Base-by-base conservation (phyloP, 2,888 invertebrate species). In the Hymenopus coronatus region DNA sequence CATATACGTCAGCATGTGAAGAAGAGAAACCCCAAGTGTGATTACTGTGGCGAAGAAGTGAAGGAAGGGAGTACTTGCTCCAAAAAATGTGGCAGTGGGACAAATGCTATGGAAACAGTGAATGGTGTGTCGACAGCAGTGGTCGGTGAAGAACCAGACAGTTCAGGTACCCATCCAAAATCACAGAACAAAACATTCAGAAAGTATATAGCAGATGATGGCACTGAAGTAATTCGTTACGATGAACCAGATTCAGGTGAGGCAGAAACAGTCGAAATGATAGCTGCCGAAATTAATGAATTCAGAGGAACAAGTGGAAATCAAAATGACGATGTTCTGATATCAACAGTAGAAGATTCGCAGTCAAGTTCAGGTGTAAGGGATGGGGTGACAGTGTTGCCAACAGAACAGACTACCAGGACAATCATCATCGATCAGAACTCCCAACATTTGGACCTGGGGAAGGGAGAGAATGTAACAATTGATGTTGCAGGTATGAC, bases 1-100 rank as follows among this genome's bases (percentile, higher is more conserved):
- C 93, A 93, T 88, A 91, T 92, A 81, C 92, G 91, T 28, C 88
- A 92, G 88, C 92, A 92, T 20, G 90, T 89, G 6, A 92, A 92
- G 81, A 91, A 91, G 84, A 91, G 91, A 85, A 27, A 85, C n/a
- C 88, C 88, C 12, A 33, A 40, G 9, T 90, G 90, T 70, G 90
- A 90, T 25, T 90, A 30, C 40, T 90, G 90, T n/a, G 89, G 89
- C 33, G 88, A 85, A 8, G 88, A 90, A 20, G 81, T 89, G 9
- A 82, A 84, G 28, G 83, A 46, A n/a, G 87, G 89, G 9, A 84
- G 87, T 1, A 46, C 33, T 1, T 90, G 90, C 81, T 20, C 90
- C 25, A 87, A 87, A 82, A 82, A 89, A 20, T 88, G 89, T 84
- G 83, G 33, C 82, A 70, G 25, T 28, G 88, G 82, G 28, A 70